Percentiles rank a stretch among this genome's conserved stretches.
Evolutionary conservation across 2,888 invertebrate genomes (phyloP).

Genomic region (Archaeoteleia sp.): DNA sequence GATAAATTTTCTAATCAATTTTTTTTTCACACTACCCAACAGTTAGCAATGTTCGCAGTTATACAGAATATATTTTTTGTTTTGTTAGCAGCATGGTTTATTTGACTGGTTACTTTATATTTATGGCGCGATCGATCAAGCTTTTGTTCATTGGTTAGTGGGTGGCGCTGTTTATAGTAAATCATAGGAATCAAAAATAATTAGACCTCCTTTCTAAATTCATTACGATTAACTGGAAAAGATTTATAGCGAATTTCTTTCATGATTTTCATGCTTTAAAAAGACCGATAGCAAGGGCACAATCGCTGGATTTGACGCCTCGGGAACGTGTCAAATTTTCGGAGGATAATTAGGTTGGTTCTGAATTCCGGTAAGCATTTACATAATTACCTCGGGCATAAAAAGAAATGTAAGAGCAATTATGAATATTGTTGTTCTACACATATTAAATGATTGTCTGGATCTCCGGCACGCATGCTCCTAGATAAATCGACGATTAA

Average conservation of each 20-base stretch:
- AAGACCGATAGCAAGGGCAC: no score
- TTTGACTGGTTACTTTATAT: not conserved
- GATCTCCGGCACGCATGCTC: not conserved
- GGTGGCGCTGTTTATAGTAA: not conserved
- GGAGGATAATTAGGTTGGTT: conserved; percentile 12
- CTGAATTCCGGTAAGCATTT: no score
- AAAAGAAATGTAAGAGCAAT: conserved; percentile 8
- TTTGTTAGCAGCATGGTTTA: not conserved
- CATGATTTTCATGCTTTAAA: not conserved
- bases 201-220: not conserved
- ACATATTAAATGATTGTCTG: not conserved
- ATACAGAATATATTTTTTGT: no score
- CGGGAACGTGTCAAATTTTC: conserved; percentile 1
- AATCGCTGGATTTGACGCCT: not conserved
- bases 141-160: not conserved
- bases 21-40: no score
- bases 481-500: conserved; percentile 7
- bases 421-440: conserved; percentile 31
- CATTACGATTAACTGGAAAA: not conserved
- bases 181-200: conserved; percentile 1
- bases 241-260: not conserved
- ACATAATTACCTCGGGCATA: conserved; percentile 30
- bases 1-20: no score
- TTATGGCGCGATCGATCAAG: conserved; percentile 1
- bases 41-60: no score